These are phyloP conservation scores for Alloscopus bannaensis DNA, from an alignment of 2,888 invertebrate species.

Conservation along the genomic window DNA sequence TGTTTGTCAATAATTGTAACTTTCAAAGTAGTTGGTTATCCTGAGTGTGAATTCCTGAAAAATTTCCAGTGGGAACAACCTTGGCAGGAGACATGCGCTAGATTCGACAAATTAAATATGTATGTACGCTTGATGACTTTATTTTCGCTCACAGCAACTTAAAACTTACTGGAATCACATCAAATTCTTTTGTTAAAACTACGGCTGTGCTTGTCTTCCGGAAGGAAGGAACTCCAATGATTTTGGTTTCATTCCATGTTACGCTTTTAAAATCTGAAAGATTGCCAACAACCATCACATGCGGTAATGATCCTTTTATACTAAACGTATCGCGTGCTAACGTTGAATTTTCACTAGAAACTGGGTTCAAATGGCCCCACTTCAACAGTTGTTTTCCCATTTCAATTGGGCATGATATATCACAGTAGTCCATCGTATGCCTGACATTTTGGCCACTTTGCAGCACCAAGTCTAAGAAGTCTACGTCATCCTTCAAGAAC, in stretches of 20 bases:
- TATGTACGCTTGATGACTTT: too few species aligned
- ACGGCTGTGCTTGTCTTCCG: constrained; percentile 53
- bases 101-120: too few species aligned
- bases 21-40: too few species aligned
- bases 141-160: constrained; percentile 30
- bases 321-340: constrained; percentile 49
- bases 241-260: constrained; percentile 58
- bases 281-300: constrained; percentile 58
- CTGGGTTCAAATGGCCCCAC: constrained; percentile 64
- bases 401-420: constrained; percentile 58
- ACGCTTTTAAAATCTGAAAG: constrained; percentile 45
- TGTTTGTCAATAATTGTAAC: too few species aligned
- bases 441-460: constrained; percentile 62
- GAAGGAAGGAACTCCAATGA: constrained; percentile 63
- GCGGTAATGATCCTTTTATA: constrained; percentile 49
- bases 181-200: constrained; percentile 52
- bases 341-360: constrained; percentile 26
- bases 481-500: constrained; percentile 40
- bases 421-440: constrained; percentile 56
- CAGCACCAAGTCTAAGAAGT: constrained; percentile 53
- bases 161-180: constrained; percentile 59
- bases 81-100: too few species aligned
- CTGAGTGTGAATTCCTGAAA: too few species aligned
- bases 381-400: constrained; percentile 54
- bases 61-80: too few species aligned